A percentile compares a stretch with the other conserved stretches of the same genome.
These are phyloP conservation scores for Uropsilus gracilis DNA, from an alignment of 2,113 vertebrate species.

Conservation along the genomic window DNA sequence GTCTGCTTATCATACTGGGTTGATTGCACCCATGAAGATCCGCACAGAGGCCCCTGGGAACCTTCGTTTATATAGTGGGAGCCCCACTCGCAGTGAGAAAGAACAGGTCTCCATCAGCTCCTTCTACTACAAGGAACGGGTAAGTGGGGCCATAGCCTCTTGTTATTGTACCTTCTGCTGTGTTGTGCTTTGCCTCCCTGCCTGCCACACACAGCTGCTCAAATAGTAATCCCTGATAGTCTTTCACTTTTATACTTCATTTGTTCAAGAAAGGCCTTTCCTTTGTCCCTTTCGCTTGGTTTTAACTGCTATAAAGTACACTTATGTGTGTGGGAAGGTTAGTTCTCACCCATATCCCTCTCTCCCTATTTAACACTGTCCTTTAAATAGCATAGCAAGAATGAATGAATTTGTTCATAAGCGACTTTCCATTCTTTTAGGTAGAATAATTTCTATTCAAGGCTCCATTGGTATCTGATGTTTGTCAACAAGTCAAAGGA, in stretches of 20 bases:
- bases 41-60: slow-evolving; percentile 95
- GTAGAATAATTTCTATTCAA: neutral
- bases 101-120: slow-evolving; percentile 98
- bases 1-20: slow-evolving; percentile 96
- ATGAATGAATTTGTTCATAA: neutral
- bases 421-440: neutral
- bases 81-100: slow-evolving; percentile 96
- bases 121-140: slow-evolving; percentile 99
- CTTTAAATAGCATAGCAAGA: neutral
- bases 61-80: slow-evolving; percentile 95
- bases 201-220: neutral
- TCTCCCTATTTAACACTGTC: neutral
- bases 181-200: neutral
- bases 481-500: neutral
- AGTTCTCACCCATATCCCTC: slow-evolving; percentile 27
- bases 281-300: neutral
- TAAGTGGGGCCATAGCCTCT: slow-evolving; percentile 81
- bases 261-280: neutral
- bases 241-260: neutral
- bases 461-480: neutral
- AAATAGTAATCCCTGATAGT: neutral
- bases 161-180: neutral
- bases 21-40: slow-evolving; percentile 98
- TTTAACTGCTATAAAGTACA: neutral
- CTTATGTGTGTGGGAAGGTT: neutral